These are phyloP conservation scores for Drosophila fuyamai DNA, from an alignment of 1,140 invertebrate genomes.

Conservation along the genomic window DNA sequence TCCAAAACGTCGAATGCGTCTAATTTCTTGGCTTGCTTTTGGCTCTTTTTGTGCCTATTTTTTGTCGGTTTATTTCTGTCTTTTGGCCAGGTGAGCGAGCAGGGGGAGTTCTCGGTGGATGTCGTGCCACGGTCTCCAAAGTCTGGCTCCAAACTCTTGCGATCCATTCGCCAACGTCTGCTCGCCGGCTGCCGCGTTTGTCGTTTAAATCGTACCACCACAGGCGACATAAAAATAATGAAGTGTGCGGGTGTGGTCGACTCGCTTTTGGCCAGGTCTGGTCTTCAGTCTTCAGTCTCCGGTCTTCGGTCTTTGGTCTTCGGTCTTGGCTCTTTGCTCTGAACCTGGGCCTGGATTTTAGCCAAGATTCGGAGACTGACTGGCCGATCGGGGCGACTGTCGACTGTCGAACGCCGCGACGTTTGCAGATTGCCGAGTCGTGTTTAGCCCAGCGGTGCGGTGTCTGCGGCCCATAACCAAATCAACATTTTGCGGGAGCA, in stretches of 20 bases:
- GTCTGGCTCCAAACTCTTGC: constrained; percentile 24
- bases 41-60: constrained; percentile 34
- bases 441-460: constrained; percentile 74
- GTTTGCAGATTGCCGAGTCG: constrained; percentile 78
- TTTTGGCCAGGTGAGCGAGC: not conserved
- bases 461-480: constrained; percentile 60
- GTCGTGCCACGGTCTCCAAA: constrained; percentile 30
- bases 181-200: constrained; percentile 66
- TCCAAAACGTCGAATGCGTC: constrained; percentile 81
- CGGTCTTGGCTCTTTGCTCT: constrained; percentile 14
- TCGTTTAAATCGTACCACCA: constrained; percentile 84
- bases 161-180: constrained; percentile 56
- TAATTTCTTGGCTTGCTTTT: constrained; percentile 75
- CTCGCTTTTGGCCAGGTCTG: constrained; percentile 67
- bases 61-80: constrained; percentile 10
- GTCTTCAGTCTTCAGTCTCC: constrained; percentile 29
- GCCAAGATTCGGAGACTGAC: constrained; percentile 44
- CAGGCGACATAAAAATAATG: constrained; percentile 85
- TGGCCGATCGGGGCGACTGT: constrained; percentile 73
- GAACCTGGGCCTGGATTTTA: constrained; percentile 16
- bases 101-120: constrained; percentile 25
- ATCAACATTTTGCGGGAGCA: constrained; percentile 57
- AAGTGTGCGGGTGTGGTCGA: constrained; percentile 85
- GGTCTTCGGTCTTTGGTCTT: constrained; percentile 7
- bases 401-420: constrained; percentile 73